Evolutionary conservation across 2,888 invertebrate genomes (phyloP).

Genomic region (Quadriops clusia): DNA sequence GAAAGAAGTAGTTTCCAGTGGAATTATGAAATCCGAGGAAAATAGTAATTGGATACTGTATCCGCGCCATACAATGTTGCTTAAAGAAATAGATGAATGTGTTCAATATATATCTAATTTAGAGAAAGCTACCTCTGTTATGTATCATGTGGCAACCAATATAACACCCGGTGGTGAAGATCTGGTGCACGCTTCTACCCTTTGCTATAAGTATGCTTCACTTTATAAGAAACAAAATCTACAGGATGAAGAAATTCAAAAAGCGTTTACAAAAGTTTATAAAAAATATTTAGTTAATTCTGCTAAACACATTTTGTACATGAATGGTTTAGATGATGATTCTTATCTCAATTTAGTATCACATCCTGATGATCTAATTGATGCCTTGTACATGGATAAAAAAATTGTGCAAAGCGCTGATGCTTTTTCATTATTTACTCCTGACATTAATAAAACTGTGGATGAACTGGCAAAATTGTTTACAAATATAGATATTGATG

Average conservation of each 20-base stretch:
- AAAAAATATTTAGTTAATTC: conserved; percentile 37
- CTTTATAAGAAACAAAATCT: conserved; percentile 26
- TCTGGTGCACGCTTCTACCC: conserved; percentile 38
- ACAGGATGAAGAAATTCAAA: conserved; percentile 17
- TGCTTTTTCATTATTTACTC: conserved; percentile 25
- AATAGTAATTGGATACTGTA: conserved; percentile 27
- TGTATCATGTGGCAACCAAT: conserved; percentile 27
- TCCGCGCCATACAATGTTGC: conserved; percentile 27
- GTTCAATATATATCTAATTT: conserved; percentile 29
- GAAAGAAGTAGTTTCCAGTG: conserved; percentile 31
- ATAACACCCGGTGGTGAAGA: too few species aligned
- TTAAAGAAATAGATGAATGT: conserved; percentile 33
- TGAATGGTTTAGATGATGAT: conserved; percentile 33
- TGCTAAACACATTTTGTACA: conserved; percentile 38
- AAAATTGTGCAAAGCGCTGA: conserved; percentile 35
- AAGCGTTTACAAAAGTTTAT: conserved; percentile 29
- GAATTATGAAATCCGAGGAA: conserved; percentile 10
- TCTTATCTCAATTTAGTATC: conserved; percentile 35
- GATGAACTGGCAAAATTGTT: conserved; percentile 35
- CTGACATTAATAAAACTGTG: conserved; percentile 39
- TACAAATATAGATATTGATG: conserved; percentile 30
- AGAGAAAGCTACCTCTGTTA: conserved; percentile 31
- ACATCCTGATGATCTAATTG: conserved; percentile 35
- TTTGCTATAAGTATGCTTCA: conserved; percentile 38
- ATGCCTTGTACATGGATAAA: conserved; percentile 38